phyloP scores from a whole-genome alignment of 2,797 vertebrate genomes.

The Gymnothorax javanicus region DNA sequence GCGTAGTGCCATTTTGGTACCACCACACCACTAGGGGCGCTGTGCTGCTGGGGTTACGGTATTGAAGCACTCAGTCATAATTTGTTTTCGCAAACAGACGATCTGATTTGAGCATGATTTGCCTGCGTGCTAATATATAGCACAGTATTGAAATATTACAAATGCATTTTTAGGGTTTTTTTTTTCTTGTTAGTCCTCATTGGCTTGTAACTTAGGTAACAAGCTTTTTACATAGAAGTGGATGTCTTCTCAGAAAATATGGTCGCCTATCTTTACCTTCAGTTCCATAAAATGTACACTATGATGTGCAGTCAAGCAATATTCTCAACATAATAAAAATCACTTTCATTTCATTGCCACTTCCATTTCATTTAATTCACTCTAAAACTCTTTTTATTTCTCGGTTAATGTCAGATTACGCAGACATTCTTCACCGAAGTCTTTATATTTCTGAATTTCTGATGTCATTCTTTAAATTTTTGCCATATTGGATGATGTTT shows the following conservation, averaged over 20 bases:
- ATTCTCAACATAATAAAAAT: not conserved
- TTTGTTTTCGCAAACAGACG: conserved; percentile 1
- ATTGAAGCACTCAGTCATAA: conserved; percentile 21
- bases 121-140: not conserved
- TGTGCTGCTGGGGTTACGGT: conserved; percentile 28
- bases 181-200: not conserved
- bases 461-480: no score
- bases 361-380: not conserved
- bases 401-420: not conserved
- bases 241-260: not conserved
- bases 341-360: not conserved
- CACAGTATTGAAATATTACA: no score
- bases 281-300: not conserved
- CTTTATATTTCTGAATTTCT: not conserved
- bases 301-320: not conserved
- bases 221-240: not conserved
- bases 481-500: no score
- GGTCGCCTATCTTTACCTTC: not conserved
- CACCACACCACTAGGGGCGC: conserved; percentile 56
- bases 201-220: not conserved
- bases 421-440: not conserved
- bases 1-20: conserved; percentile 55
- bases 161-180: no score
- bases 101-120: not conserved
- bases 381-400: not conserved